A percentile compares a stretch with the other conserved stretches of the same genome.
phyloP scores from a whole-genome alignment of 2,797 vertebrate species.

The Lutjanus campechanus region DNA sequence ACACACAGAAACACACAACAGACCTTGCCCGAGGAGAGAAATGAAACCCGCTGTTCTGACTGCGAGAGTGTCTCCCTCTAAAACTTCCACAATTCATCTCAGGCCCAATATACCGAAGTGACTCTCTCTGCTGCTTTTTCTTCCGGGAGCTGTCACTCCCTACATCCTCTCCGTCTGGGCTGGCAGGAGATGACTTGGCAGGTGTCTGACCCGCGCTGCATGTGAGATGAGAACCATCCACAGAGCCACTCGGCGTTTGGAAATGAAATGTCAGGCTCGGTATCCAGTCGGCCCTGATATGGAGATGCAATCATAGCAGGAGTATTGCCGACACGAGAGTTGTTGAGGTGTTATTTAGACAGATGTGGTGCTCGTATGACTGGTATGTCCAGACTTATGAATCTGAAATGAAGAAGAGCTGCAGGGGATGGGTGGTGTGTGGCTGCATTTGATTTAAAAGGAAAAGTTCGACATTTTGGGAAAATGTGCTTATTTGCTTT shows the following conservation, averaged over 20 bases:
- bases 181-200: slow-evolving; percentile 67
- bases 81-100: slow-evolving; percentile 60
- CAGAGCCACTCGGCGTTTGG: slow-evolving; percentile 52
- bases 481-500: neutral
- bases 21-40: slow-evolving; percentile 49
- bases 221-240: slow-evolving; percentile 51
- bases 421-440: neutral
- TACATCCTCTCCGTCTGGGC: slow-evolving; percentile 60
- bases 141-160: slow-evolving; percentile 65
- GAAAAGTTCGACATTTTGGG: slow-evolving; percentile 4
- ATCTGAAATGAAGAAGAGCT: slow-evolving; percentile 28
- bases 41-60: slow-evolving; percentile 53
- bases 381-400: slow-evolving; percentile 41
- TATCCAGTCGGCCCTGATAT: slow-evolving; percentile 31
- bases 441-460: slow-evolving; percentile 37
- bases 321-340: slow-evolving; percentile 12
- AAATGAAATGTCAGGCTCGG: slow-evolving; percentile 72
- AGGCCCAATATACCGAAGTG: slow-evolving; percentile 48
- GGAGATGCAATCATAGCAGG: slow-evolving; percentile 37
- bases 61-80: slow-evolving; percentile 37
- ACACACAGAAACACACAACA: slow-evolving; percentile 34
- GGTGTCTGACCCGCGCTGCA: slow-evolving; percentile 65
- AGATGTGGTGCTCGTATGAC: slow-evolving; percentile 50
- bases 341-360: slow-evolving; percentile 63
- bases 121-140: slow-evolving; percentile 60